Evolutionary conservation across 2,113 vertebrate genomes (phyloP), one percentile per base, ranked within the genome.

Genomic region (Zingel zingel): DNA sequence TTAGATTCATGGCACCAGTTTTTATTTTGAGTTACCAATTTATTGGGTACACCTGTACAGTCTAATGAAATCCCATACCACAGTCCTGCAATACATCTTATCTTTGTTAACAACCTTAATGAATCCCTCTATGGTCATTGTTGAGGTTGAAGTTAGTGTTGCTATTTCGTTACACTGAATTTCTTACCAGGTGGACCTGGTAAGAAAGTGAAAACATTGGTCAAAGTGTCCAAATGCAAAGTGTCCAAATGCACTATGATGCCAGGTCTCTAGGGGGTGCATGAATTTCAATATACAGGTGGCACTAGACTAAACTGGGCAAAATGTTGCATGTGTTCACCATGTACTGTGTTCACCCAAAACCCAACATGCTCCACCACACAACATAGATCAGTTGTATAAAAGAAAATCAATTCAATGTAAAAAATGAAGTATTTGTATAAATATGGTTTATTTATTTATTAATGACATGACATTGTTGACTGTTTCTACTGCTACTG

Each of bases 81-180:
- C 30, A 54, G 25, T 48, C 18, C 30, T 25, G n/a, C 73, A 64
- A 39, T 57, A 30, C 63, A 48, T 75, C 11, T 14, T 70, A 64
- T 73, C 15, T 62, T 74, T 30, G 25, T 23, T 9, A 45, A 25
- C 7, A 2, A 27, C 36, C 16, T 21, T 30, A 47, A 30, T 47
- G 39, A 57, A 69, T 39, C 21, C 30, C 53, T 51, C 56, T 82
- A 13, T 12, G 11, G 16, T 59, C 54, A 57, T 48, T 36, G 39
- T 48, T 57, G 5, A 50, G 18, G 19, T 13, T 47, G 13, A 11
- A 33, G 36, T 62, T 25, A 5, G 15, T 47, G 56, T 43, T 65
- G 59, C 0, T 68, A 19, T 62, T 39, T 39, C 23, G 15, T 39
- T 68, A 27, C 25, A 36, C 16, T 25, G 2, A 14, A 74, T 33